Conservation (phyloP, 2,888 invertebrate genomes). For the Macrophya alboannulata region DNA sequence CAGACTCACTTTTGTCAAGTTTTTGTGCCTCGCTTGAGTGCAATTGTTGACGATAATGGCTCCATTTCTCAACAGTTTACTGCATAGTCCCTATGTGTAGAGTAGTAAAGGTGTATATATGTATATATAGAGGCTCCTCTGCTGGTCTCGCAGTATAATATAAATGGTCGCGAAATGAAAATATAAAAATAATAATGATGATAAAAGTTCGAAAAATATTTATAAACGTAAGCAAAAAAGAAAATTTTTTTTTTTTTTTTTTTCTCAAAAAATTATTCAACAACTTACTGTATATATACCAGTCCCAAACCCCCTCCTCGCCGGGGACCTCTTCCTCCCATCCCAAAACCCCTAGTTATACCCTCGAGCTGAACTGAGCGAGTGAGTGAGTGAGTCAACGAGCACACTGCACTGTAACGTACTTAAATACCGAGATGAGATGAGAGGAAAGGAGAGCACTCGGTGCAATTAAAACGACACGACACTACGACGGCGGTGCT, state of each 20-base stretch:
- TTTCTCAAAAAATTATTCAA: neutral
- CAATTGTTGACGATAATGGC: conserved; percentile 56
- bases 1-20: conserved; percentile 57
- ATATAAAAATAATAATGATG: neutral
- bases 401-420: conserved; percentile 7
- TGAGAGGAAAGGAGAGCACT: neutral
- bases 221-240: neutral
- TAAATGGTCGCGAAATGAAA: neutral
- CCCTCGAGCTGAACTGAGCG: conserved; percentile 7
- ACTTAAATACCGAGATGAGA: neutral
- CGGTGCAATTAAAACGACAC: conserved; percentile 11
- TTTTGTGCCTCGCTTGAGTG: conserved; percentile 53
- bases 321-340: neutral
- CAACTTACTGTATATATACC: neutral
- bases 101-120: neutral
- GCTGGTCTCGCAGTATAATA: too few relatives aligned
- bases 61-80: conserved; percentile 47
- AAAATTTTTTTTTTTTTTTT: neutral
- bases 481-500: neutral
- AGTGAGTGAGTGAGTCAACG: neutral
- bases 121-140: too few relatives aligned
- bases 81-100: neutral
- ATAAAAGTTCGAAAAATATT: neutral
- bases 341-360: neutral
- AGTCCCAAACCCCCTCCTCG: neutral